Evolutionary conservation across 2,113 vertebrate genomes (phyloP), one percentile per base, ranked within the genome.

Genomic region (Pluvialis apricaria): DNA sequence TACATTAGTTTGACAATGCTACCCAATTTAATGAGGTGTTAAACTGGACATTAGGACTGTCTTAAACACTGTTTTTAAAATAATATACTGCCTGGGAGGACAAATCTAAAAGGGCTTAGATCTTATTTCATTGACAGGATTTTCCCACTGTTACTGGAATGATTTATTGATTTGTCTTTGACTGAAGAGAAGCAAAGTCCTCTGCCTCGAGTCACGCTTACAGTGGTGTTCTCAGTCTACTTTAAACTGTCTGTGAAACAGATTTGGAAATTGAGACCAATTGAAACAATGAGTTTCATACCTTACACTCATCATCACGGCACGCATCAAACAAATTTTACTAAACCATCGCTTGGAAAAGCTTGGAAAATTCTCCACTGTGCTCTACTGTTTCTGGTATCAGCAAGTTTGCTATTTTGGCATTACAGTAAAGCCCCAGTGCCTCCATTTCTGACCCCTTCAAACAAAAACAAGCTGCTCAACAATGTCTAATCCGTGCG

Each of bases 391-490:
- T 68, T 91, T 20, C 28, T 81, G 72, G n/a, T 77, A 87, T 52
- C 81, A 60, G 77, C 44, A 91, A 81, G n/a, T 81, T 84, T 19
- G 51, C 32, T 42, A 29, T 79, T 96, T 36, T 66, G 69, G 38
- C 62, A 90, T 73, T 45, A 72, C 20, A 54, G 77, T 72, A 69
- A 84, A 85, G 86, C 54, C 86, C 87, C 73, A 49, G 82, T 49
- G 66, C 91, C 94, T 95, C 94, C 92, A 96, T 94, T 95, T 90
- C 85, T 94, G 78, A 97, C 97, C 96, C 89, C 95, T 83, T 97
- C 94, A 89, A 97, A 97, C 98, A 97, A 98, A 98, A 98, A 95
- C 97, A 98, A 98, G 97, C 97, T 95, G 97, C 97, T 98, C 96
- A 96, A 97, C 97, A 97, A 98, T 97, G 98, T 97, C 97, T 98